These are phyloP conservation scores for Coregonus ussuriensis DNA, from an alignment of 2,797 vertebrate species.

Conservation along the genomic window DNA sequence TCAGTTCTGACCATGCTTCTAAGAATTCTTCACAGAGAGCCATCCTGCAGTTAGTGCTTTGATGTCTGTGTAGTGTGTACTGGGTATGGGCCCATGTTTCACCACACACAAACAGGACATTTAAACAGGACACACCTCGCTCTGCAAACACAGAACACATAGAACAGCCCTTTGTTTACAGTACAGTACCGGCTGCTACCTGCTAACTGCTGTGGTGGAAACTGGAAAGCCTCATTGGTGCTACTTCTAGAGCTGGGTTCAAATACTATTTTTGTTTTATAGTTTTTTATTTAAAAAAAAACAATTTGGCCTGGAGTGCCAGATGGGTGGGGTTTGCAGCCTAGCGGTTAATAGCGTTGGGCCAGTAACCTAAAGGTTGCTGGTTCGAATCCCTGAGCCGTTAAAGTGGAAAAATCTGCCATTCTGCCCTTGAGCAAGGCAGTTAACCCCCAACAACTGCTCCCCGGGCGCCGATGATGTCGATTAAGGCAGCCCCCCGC, in stretches of 20 bases:
- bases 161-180: slow-evolving; percentile 47
- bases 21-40: slow-evolving; percentile 20
- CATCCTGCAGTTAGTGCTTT: slow-evolving; percentile 24
- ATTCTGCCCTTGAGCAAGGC: no score
- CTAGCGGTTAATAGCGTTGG: no score
- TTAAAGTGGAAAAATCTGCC: no score
- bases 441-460: no score
- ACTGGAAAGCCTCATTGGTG: slow-evolving; percentile 52
- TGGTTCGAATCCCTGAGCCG: no score
- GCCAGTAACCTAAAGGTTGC: no score
- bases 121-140: slow-evolving; percentile 55
- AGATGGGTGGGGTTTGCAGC: no score
- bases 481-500: no score
- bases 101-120: slow-evolving; percentile 54
- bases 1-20: slow-evolving; percentile 24
- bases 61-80: slow-evolving; percentile 21
- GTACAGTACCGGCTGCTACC: slow-evolving; percentile 39
- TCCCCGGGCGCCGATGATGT: no score
- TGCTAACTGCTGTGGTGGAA: slow-evolving; percentile 42
- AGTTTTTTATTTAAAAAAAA: no score
- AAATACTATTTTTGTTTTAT: no score
- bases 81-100: slow-evolving; percentile 21
- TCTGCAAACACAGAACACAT: slow-evolving; percentile 53
- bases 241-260: slow-evolving; percentile 44
- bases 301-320: no score